These are phyloP conservation scores for Coluber constrictor DNA, from an alignment of 2,797 vertebrate genomes.

Conservation along the genomic window DNA sequence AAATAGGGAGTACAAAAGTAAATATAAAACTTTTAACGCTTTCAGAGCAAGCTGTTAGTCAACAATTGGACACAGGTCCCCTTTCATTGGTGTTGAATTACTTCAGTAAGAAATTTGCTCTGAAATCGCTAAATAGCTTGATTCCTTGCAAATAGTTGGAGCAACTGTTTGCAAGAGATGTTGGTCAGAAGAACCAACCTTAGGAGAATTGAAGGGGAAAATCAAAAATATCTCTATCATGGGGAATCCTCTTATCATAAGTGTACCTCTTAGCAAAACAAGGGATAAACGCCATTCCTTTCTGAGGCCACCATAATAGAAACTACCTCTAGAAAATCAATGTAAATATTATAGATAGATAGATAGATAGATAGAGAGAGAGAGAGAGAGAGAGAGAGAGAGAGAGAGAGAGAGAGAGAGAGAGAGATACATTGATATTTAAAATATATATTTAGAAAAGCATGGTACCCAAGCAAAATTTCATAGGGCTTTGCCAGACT, in stretches of 20 bases:
- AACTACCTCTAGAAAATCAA: not conserved
- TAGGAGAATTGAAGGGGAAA: not conserved
- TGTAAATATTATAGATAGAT: not conserved
- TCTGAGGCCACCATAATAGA: not conserved
- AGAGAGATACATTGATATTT: too few species aligned
- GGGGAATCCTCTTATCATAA: not conserved
- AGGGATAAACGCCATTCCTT: not conserved
- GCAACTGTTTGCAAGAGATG: not conserved
- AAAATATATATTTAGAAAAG: not conserved
- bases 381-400: too few species aligned
- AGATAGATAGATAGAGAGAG: too few species aligned
- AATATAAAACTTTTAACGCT: not conserved
- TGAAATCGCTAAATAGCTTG: not conserved
- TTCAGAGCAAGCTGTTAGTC: not conserved
- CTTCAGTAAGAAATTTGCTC: not conserved
- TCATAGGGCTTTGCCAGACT: not conserved
- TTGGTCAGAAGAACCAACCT: not conserved
- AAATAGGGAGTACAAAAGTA: not conserved
- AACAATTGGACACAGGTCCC: not conserved
- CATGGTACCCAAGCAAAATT: not conserved
- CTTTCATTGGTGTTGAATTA: not conserved
- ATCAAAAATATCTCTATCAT: too few species aligned
- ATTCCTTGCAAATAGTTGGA: not conserved
- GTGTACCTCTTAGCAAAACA: not conserved
- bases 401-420: too few species aligned